Evolutionary conservation across 1,140 invertebrate genomes (phyloP), one percentile per base, ranked within the genome.

Genomic region (Penaeus indicus): DNA sequence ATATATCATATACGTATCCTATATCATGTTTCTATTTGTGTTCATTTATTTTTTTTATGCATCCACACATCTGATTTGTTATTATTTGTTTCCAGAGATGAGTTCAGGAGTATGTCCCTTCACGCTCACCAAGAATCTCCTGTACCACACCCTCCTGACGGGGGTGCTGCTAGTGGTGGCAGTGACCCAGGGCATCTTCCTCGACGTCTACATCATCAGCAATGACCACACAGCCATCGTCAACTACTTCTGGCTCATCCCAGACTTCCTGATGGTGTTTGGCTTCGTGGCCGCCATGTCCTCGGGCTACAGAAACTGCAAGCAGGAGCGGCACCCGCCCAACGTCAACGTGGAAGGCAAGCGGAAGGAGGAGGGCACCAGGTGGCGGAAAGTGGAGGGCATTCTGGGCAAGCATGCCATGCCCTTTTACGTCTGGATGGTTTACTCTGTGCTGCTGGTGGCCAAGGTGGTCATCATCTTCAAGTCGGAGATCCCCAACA

Each of bases 201-300:
- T 88, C 10, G 87, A 88, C 32, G 63, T 77, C 82, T 88, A 84
- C 72, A 88, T 88, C 69, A 67, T 88, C 13, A 63, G n/a, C 25
- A 63, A 62, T 54, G 81, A 88, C 81, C 81, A 88, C 19, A 88
- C 81, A 13, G 42, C 82, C 27, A 84, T 84, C 16, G 32, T 27
- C 3, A 88, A 84, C 72, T 88, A 88, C 69, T 88, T 88, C 69
- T 88, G 87, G 87, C 81, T 88, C 1, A 61, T 88, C 21, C 87
- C 87, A 27, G 87, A 88, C n/a, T 88, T 88, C 32, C 61, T 88
- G 22, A 47, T 88, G 82, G 61, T 88, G 67, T 88, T 88, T 79
- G 72, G 64, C 11, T 88, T 88, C 78, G 87, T 88, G 18, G 87
- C 87, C n/a, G 87, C 87, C 18, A 88, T 88, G 87, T 54, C 69